Percentiles rank a stretch among this genome's conserved stretches.
Evolutionary conservation across 2,888 invertebrate genomes (phyloP).

Genomic region (Brachyptera putata): DNA sequence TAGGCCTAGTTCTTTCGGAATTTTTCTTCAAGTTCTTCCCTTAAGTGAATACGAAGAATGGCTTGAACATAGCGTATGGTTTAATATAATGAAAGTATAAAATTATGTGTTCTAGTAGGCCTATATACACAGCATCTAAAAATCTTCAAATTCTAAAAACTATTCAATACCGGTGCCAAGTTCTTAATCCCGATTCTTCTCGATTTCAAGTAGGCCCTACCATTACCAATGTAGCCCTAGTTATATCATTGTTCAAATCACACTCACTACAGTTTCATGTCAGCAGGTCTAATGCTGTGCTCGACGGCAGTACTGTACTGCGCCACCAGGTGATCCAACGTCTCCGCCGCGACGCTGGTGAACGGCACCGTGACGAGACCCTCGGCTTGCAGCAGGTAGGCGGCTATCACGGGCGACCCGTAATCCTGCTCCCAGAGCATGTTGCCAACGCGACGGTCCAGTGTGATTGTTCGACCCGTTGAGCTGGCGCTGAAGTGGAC

Average conservation of each 20-base stretch:
- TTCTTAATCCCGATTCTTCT: no score
- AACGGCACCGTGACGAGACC: conserved; percentile 82
- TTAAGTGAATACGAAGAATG: no score
- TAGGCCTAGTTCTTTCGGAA: no score
- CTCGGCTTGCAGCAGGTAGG: conserved; percentile 72
- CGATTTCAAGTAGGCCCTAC: no score
- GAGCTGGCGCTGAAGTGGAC: conserved; percentile 89
- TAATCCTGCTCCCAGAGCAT: conserved; percentile 84
- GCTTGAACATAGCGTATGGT: no score
- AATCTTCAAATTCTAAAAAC: no score
- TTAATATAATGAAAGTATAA: no score
- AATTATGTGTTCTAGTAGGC: no score
- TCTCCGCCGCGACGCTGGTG: conserved; percentile 83
- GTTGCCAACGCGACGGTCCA: conserved; percentile 75
- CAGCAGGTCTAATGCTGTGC: conserved; percentile 38
- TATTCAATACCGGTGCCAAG: no score
- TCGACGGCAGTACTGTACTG: conserved; percentile 34
- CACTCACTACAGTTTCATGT: conserved; percentile 53
- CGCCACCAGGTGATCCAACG: conserved; percentile 59
- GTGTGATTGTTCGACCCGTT: conserved; percentile 77
- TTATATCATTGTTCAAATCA: not conserved
- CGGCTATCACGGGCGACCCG: conserved; percentile 85
- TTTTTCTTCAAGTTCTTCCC: no score
- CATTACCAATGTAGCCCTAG: no score
- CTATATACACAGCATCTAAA: no score